phyloP scores from a whole-genome alignment of 2,888 invertebrate species.

The Drosophila infuscata region DNA sequence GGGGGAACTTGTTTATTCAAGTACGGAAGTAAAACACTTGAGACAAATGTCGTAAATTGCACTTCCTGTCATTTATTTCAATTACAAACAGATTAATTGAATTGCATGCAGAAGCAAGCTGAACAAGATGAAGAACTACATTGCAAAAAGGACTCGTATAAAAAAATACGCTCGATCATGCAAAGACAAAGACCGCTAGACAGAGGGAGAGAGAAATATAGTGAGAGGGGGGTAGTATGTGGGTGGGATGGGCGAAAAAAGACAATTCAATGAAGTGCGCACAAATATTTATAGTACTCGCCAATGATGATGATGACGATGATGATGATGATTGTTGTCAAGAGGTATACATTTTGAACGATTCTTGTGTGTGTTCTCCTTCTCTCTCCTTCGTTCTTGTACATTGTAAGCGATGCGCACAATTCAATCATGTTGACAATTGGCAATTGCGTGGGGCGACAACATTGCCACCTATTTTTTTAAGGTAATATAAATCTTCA shows the following conservation, averaged over 20 bases:
- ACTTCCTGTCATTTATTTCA: slow-evolving; percentile 78
- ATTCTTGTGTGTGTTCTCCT: slow-evolving; percentile 11
- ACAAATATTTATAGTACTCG: slow-evolving; percentile 48
- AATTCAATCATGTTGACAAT: slow-evolving; percentile 49
- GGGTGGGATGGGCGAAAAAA: slow-evolving; percentile 25
- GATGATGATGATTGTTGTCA: slow-evolving; percentile 30
- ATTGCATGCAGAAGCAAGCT: slow-evolving; percentile 35
- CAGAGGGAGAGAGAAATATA: not conserved
- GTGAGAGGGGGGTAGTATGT: not conserved
- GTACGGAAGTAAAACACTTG: slow-evolving; percentile 51
- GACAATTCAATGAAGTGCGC: slow-evolving; percentile 67
- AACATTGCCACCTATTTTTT: slow-evolving; percentile 14
- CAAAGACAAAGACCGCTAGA: slow-evolving; percentile 7
- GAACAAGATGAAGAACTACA: slow-evolving; percentile 5
- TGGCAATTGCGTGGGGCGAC: slow-evolving; percentile 25
- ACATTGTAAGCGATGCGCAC: slow-evolving; percentile 19
- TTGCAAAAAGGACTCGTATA: slow-evolving; percentile 48
- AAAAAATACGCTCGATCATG: slow-evolving; percentile 29
- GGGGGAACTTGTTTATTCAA: slow-evolving; percentile 29
- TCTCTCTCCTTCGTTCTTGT: slow-evolving; percentile 20
- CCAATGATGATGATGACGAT: slow-evolving; percentile 8
- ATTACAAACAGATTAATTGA: slow-evolving; percentile 59
- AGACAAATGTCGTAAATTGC: slow-evolving; percentile 52
- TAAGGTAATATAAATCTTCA: not conserved
- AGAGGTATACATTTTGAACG: slow-evolving; percentile 21